Evolutionary conservation across 2,113 vertebrate species (phyloP).

Genomic region (Laticauda laticaudata): DNA sequence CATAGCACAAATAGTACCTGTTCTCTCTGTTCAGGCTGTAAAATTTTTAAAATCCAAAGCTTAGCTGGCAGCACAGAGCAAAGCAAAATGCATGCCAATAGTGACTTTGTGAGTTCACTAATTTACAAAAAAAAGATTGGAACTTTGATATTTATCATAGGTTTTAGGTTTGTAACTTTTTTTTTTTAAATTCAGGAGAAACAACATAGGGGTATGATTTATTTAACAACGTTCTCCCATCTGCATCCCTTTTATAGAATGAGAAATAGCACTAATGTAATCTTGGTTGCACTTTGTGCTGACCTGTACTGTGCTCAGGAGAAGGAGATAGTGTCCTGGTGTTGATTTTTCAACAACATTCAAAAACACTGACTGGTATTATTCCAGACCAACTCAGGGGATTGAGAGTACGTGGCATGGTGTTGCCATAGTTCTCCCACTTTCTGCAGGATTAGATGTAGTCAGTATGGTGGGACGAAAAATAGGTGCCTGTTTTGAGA

Average conservation of each 20-base stretch:
- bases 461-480: not conserved
- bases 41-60: not conserved
- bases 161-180: not conserved
- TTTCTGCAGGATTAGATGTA: not conserved
- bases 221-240: not conserved
- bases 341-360: not conserved
- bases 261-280: not conserved
- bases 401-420: not conserved
- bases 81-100: not conserved
- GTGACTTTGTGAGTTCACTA: not conserved
- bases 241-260: not conserved
- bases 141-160: not conserved
- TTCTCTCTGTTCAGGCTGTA: not conserved
- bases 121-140: not conserved
- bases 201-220: not conserved
- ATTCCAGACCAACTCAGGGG: not conserved
- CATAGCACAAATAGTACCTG: not conserved
- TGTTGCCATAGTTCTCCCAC: not conserved
- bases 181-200: not conserved
- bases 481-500: not conserved
- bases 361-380: not conserved
- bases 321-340: not conserved
- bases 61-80: not conserved
- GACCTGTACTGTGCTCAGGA: not conserved
- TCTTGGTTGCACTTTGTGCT: not conserved